Base-by-base conservation (phyloP, 1,140 invertebrate genomes). In the Euwallacea similis region DNA sequence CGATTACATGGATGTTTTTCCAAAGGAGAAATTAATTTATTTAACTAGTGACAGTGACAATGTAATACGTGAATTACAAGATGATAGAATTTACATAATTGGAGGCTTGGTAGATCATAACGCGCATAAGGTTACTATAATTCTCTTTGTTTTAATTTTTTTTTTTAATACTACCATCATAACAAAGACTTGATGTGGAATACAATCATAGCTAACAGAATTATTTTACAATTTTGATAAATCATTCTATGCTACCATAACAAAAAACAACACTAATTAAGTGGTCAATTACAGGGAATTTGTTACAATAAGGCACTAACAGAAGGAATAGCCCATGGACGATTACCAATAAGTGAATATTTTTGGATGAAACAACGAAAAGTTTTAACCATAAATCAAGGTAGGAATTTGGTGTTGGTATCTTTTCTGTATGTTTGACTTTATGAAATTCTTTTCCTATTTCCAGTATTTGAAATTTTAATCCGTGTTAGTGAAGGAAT, bases 61-160 rank as follows among this genome's bases (percentile, higher is more conserved):
- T 85, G 82, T 95, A 3, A 87, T 99, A 65, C 86, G 89, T 63
- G 82, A 84, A 59, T 84, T 98, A 71, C 88, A 94, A 74, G 86
- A 91, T 11, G 86, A 90, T 69, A 92, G 91, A 81, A 87, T 91
- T 53, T 98, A 98, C 79, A 88, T 99, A 50, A 99, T 99, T 83
- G 97, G 98, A 54, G 98, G 97, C 60, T 83, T 99, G 13, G 95
- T 99, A 0, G 98, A 99, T 85, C 97, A 99, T 81, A 99, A 99
- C 85, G 86, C 90, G 74, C 90, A 97, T 76, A 98, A 98, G 86
- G 93, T n/a, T n/a, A n/a, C n/a, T n/a, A n/a, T n/a, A n/a, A n/a
- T n/a, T n/a, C n/a, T n/a, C n/a, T n/a, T 13, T 47, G 0, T 10
- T 16, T 6, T 64, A 33, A 43, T 61, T 67, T 47, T 47, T 11